A percentile compares a stretch with the other conserved stretches of the same genome.
Conservation (phyloP, 2,888 invertebrate species). For the Drosophila pseudotalamancana region DNA sequence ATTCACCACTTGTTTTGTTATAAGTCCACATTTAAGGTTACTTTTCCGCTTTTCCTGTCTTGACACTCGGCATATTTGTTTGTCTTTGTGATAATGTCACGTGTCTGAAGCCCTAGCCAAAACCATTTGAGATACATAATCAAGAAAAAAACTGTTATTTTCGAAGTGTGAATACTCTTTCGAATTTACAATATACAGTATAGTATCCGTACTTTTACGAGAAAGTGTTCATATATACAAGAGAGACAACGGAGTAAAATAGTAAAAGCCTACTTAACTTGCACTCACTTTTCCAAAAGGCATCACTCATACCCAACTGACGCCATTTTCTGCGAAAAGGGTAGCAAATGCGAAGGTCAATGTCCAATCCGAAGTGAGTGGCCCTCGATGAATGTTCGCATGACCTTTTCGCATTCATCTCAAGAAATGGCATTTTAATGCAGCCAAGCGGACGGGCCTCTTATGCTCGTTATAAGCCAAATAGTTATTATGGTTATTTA, state of each 20-base stretch:
- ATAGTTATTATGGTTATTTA: slow-evolving; percentile 70
- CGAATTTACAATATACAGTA: background rate
- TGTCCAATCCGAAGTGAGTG: slow-evolving; percentile 50
- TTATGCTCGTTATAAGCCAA: slow-evolving; percentile 59
- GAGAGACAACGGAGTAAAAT: too few relatives aligned
- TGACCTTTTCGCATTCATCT: slow-evolving; percentile 76
- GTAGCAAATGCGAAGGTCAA: slow-evolving; percentile 57
- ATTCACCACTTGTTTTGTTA: slow-evolving; percentile 41
- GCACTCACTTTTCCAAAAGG: too few relatives aligned
- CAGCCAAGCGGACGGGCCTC: slow-evolving; percentile 49
- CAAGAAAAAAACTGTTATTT: background rate
- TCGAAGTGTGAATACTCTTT: background rate
- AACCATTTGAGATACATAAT: slow-evolving; percentile 36
- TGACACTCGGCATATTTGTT: slow-evolving; percentile 50
- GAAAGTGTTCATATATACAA: too few relatives aligned
- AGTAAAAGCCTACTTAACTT: too few relatives aligned
- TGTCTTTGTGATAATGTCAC: slow-evolving; percentile 59
- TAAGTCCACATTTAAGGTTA: slow-evolving; percentile 63
- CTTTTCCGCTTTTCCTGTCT: slow-evolving; percentile 38
- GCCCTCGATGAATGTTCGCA: slow-evolving; percentile 48
- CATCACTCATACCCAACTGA: background rate
- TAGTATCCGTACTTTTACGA: too few relatives aligned
- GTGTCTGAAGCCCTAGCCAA: slow-evolving; percentile 39
- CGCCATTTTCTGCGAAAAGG: slow-evolving; percentile 6
- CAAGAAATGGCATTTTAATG: slow-evolving; percentile 74